Base-by-base conservation (phyloP, 2,797 vertebrate genomes). In the Enteromius argenteus region DNA sequence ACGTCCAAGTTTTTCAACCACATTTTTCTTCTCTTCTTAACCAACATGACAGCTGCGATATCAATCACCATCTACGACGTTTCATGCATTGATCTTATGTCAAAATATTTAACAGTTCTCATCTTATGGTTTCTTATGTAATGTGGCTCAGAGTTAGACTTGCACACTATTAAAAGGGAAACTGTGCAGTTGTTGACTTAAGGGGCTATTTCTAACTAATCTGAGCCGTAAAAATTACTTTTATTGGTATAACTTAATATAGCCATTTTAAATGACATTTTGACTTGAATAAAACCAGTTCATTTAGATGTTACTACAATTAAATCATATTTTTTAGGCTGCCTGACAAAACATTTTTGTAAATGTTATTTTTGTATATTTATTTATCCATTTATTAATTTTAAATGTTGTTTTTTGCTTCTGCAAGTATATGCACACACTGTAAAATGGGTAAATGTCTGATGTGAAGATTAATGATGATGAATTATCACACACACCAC, bases 1-100 rank as follows among this genome's bases (percentile, higher is more conserved):
- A 46, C 49, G 37, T 86, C 86, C 86, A 81, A 81, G 86, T 81
- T 87, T 87, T 83, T 71, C 73, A 81, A 80, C 80, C 68, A 27
- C 49, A 69, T 32, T 71, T 78, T 72, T 69, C 68, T 78, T 58
- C 60, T 81, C 5, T 62, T 44, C 32, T 82, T 53, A 69, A 68
- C 37, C 76, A 81, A 73, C 71, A 82, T 56, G 79, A 81, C 86
- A 87, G 84, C 81, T 85, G 81, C 53, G 62, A 83, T 79, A 79
- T 81, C 86, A 74, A 85, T 85, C 83, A 78, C 8, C 62, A 53
- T 85, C 80, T 60, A 83, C 35, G 10, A n/a, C 13, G 23, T 78
- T 77, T 84, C 27, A 64, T 23, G 58, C 80, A 78, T 71, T 51
- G 44, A 68, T 67, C 44, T 75, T 32, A 27, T 19, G 71, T 80